A percentile compares a stretch with the other conserved stretches of the same genome.
Evolutionary conservation across 2,797 vertebrate genomes (phyloP).

Genomic region (Botia kubotai): DNA sequence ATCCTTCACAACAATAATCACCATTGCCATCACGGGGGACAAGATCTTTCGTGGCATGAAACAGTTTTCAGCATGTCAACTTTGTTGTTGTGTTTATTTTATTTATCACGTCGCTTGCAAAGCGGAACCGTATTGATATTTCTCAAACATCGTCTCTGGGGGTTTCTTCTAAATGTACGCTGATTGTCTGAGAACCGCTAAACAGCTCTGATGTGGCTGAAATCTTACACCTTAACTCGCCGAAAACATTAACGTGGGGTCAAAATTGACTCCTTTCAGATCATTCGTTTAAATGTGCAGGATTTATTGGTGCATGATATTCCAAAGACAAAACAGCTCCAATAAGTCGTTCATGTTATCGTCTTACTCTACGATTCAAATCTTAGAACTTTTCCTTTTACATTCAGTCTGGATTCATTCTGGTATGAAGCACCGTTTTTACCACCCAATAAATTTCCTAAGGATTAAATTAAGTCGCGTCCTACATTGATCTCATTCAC

Average conservation of each 20-base stretch:
- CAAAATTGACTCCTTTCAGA: too few relatives aligned
- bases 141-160: background rate
- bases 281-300: too few relatives aligned
- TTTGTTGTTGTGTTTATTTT: background rate
- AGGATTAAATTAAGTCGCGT: too few relatives aligned
- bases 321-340: too few relatives aligned
- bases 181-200: background rate
- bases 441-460: too few relatives aligned
- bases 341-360: too few relatives aligned
- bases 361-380: too few relatives aligned
- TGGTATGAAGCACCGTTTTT: too few relatives aligned
- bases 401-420: too few relatives aligned
- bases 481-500: too few relatives aligned
- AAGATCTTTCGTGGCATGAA: background rate
- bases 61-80: background rate
- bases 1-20: slow-evolving; percentile 15
- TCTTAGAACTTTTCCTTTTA: too few relatives aligned
- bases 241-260: background rate
- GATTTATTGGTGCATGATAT: too few relatives aligned
- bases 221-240: background rate
- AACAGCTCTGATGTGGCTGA: background rate
- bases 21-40: background rate
- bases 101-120: background rate
- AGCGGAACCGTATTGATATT: background rate
- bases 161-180: background rate